A percentile compares a stretch with the other conserved stretches of the same genome.
phyloP scores from a whole-genome alignment of 2,113 vertebrate species.

The Oryzias woworae region DNA sequence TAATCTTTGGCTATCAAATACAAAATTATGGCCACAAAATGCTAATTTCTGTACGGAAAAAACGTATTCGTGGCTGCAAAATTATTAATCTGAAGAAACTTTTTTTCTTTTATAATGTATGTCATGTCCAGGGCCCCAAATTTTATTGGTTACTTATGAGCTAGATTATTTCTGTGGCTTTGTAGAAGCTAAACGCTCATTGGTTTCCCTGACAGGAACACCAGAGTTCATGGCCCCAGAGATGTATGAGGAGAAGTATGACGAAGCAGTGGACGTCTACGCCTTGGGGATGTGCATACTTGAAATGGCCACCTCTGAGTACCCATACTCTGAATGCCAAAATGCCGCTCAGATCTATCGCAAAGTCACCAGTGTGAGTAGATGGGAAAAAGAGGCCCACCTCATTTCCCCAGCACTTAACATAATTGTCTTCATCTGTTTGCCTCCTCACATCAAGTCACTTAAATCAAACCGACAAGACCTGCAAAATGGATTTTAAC shows the following conservation, averaged over 20 bases:
- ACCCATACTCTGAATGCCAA: slow-evolving; percentile 97
- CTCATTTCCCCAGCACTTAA: slow-evolving; percentile 2
- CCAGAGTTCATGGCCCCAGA: slow-evolving; percentile 98
- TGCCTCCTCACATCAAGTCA: neutral
- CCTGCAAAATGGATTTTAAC: slow-evolving; percentile 9
- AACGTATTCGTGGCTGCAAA: too few relatives aligned
- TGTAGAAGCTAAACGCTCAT: too few relatives aligned
- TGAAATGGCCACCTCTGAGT: slow-evolving; percentile 98
- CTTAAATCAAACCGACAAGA: slow-evolving; percentile 16
- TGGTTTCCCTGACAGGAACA: slow-evolving; percentile 80
- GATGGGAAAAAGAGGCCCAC: neutral
- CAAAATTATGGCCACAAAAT: too few relatives aligned
- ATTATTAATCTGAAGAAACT: too few relatives aligned
- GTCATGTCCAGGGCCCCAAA: too few relatives aligned
- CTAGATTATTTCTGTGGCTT: neutral
- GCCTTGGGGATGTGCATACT: slow-evolving; percentile 99
- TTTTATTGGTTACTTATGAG: neutral
- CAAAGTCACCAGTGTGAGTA: slow-evolving; percentile 96
- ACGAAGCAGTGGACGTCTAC: slow-evolving; percentile 95
- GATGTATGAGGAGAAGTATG: slow-evolving; percentile 99
- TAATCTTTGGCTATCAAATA: too few relatives aligned
- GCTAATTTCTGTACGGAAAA: too few relatives aligned
- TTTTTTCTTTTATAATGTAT: too few relatives aligned
- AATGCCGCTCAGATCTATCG: slow-evolving; percentile 98
- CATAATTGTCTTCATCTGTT: slow-evolving; percentile 49